Conservation (phyloP, 1,140 invertebrate species). For the Musca domestica region DNA sequence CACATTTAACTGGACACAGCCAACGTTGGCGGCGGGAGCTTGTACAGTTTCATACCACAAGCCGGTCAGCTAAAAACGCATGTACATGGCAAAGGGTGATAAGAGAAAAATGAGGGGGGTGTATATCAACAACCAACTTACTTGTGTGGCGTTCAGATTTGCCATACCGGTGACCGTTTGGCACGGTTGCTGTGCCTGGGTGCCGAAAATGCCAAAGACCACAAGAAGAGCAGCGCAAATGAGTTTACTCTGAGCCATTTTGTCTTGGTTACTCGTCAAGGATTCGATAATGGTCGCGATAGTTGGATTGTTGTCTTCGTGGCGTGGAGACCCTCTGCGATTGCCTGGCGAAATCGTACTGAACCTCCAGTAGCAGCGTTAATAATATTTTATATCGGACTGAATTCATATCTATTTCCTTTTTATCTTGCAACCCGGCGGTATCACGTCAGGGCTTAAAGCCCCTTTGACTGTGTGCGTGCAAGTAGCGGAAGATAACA, state of each 20-base stretch:
- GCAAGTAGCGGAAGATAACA: no score
- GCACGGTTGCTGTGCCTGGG: not conserved
- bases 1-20: not conserved
- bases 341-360: slow-evolving; percentile 1
- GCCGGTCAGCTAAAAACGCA: not conserved
- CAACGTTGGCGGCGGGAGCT: not conserved
- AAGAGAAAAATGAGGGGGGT: no score
- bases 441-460: not conserved
- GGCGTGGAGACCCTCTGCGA: not conserved
- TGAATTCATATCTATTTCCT: not conserved
- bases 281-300: not conserved
- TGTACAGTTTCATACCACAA: not conserved
- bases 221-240: not conserved
- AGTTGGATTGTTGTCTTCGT: no score
- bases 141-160: not conserved
- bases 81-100: not conserved
- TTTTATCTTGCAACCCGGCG: not conserved
- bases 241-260: not conserved
- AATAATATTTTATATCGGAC: slow-evolving; percentile 13
- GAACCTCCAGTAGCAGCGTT: not conserved
- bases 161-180: not conserved
- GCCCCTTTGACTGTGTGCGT: no score
- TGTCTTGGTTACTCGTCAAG: not conserved
- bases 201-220: not conserved
- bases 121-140: not conserved